Conservation (phyloP, 2,797 vertebrate species). For the Thripadectes ignobilis region DNA sequence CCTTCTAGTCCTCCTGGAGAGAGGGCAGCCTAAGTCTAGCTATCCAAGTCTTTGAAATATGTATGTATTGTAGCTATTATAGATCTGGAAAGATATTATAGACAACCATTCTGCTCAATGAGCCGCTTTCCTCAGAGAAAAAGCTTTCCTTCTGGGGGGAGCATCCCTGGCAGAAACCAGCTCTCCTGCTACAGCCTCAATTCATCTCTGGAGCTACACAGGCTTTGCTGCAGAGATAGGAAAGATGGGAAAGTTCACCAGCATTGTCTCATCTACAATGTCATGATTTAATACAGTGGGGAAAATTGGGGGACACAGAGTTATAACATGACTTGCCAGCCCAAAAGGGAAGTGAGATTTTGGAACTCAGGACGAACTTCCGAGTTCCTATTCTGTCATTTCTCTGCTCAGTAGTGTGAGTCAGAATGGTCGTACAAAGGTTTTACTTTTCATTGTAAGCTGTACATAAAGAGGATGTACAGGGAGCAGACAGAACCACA, state of each 20-base stretch:
- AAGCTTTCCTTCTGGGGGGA: not conserved
- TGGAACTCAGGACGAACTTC: not conserved
- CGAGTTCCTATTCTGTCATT: not conserved
- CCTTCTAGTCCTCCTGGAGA: not conserved
- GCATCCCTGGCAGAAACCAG: not conserved
- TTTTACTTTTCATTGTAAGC: not conserved
- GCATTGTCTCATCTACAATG: not conserved
- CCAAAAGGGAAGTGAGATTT: conserved; percentile 25
- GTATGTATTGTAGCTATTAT: not conserved
- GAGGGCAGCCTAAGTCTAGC: not conserved
- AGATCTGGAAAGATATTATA: not conserved
- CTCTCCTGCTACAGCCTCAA: not conserved
- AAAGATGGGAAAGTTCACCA: accelerated
- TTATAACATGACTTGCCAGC: not conserved
- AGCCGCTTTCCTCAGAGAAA: not conserved
- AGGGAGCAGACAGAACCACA: not conserved
- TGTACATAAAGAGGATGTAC: not conserved
- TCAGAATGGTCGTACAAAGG: not conserved
- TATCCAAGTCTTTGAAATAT: not conserved
- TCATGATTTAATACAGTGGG: not conserved
- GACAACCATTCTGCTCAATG: not conserved
- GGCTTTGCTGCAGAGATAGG: not conserved
- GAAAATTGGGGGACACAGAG: not conserved
- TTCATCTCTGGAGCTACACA: not conserved
- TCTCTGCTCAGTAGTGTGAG: not conserved